Conservation (phyloP, 2,113 vertebrate species). For the Macaca mulatta region DNA sequence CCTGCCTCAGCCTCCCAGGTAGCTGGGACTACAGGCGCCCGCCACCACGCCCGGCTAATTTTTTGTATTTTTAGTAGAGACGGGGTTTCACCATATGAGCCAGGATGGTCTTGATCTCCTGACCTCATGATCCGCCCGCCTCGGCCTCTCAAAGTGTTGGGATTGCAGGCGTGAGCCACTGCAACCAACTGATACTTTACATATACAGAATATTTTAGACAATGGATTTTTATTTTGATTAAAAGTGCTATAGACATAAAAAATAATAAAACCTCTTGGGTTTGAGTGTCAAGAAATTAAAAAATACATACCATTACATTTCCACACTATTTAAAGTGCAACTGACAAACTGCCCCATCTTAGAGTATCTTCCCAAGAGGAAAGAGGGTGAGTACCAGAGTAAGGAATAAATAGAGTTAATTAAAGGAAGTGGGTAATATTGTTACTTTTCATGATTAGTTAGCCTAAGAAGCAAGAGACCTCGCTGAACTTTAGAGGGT, state of each 20-base stretch:
- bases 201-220: not conserved
- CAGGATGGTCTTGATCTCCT: no score
- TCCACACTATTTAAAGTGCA: not conserved
- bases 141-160: no score
- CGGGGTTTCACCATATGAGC: no score
- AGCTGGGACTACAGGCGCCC: no score
- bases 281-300: not conserved
- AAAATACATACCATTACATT: not conserved
- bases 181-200: not conserved
- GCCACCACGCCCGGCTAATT: no score
- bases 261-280: not conserved
- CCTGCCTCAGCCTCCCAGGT: no score
- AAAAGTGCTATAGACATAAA: not conserved
- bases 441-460: not conserved
- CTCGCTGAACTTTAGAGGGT: not conserved
- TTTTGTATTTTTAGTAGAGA: no score
- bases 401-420: not conserved
- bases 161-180: no score
- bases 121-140: no score
- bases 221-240: conserved; percentile 36
- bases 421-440: not conserved
- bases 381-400: not conserved
- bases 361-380: not conserved
- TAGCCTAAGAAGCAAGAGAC: not conserved
- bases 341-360: not conserved